Conservation (phyloP, 1,140 invertebrate genomes). For the Epicauta chinensis region DNA sequence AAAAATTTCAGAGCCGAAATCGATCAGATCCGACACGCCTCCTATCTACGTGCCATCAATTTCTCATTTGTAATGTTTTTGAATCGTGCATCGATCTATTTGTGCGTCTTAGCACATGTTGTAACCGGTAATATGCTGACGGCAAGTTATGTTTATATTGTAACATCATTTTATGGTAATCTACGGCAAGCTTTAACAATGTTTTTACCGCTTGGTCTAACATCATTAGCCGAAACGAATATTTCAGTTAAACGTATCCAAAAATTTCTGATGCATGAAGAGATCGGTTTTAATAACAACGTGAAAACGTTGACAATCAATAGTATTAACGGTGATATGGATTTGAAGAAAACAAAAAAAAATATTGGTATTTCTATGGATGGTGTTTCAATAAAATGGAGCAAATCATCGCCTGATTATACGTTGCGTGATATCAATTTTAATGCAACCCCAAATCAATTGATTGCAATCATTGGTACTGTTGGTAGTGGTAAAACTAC, state of each 20-base stretch:
- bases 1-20: constrained; percentile 52
- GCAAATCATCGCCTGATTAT: constrained; percentile 43
- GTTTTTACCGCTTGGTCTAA: constrained; percentile 55
- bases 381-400: constrained; percentile 13
- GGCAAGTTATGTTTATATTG: constrained; percentile 66
- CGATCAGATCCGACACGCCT: constrained; percentile 55
- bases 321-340: constrained; percentile 45
- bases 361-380: constrained; percentile 1
- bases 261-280: constrained; percentile 59
- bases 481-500: constrained; percentile 74
- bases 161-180: constrained; percentile 63
- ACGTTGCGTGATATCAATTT: not conserved
- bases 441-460: not conserved
- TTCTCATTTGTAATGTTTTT: constrained; percentile 63
- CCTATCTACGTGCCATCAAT: constrained; percentile 62
- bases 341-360: constrained; percentile 36
- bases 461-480: not conserved
- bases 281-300: constrained; percentile 46
- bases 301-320: constrained; percentile 51
- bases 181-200: constrained; percentile 62
- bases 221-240: constrained; percentile 51
- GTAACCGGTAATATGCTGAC: constrained; percentile 56
- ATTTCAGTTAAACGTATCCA: constrained; percentile 60
- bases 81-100: constrained; percentile 66
- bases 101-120: constrained; percentile 66